Evolutionary conservation across 2,888 invertebrate genomes (phyloP).

Genomic region (Himalopsyche tibetana): DNA sequence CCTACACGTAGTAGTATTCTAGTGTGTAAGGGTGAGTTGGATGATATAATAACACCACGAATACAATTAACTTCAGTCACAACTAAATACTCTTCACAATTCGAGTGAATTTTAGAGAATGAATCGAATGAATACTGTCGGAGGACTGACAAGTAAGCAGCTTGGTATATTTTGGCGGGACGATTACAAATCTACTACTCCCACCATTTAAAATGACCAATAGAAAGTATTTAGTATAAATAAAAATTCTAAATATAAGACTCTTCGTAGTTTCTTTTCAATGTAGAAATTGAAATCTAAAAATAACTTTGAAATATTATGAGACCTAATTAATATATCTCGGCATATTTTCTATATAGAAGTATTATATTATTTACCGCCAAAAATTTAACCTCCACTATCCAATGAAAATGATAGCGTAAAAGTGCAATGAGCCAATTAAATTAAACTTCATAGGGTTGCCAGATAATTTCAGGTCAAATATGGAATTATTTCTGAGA

Average conservation of each 20-base stretch:
- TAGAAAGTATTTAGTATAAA: neutral
- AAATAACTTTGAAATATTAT: neutral
- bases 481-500: too few relatives aligned
- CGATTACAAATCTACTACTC: neutral
- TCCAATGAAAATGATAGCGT: neutral
- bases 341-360: neutral
- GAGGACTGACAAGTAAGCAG: too few relatives aligned
- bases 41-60: too few relatives aligned
- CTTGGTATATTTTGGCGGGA: neutral
- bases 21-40: too few relatives aligned
- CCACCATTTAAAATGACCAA: constrained; percentile 7
- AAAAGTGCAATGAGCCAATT: neutral
- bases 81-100: too few relatives aligned
- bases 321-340: neutral
- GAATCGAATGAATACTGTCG: too few relatives aligned
- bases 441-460: neutral
- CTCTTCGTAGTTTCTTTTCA: neutral
- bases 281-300: neutral
- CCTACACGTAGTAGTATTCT: too few relatives aligned
- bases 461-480: neutral
- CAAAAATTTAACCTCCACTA: neutral
- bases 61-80: too few relatives aligned
- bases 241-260: neutral
- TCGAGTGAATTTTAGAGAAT: too few relatives aligned
- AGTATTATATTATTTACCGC: constrained; percentile 8